Evolutionary conservation across 2,888 invertebrate species (phyloP), one percentile per base, ranked within the genome.

Genomic region (Brachyptera risi): DNA sequence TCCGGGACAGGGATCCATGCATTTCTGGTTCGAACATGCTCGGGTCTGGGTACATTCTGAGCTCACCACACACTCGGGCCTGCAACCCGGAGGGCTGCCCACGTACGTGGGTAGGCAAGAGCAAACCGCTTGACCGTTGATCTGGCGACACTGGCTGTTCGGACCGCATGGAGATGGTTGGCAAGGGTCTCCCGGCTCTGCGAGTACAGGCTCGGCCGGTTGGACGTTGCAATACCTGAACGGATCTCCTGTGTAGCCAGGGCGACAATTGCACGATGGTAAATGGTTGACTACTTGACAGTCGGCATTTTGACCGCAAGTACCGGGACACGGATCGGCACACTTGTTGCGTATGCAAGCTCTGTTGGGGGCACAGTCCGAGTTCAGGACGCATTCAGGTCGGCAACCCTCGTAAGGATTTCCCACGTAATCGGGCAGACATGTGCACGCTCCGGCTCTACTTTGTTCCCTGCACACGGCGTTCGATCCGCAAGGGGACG

Each of bases 131-230:
- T 87, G 85, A 26, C 80, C 81, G 68, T 88, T 88, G 23, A 83
- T 73, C 72, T 85, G 86, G 67, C 84, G 83, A 70, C 92, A 92
- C 69, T 86, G 80, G 65, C 91, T 90, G 71, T 92, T 90, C 3
- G 90, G 85, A 38, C 92, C 89, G 73, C 89, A 90, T 1, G 87
- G 88, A 57, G 83, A 83, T 42, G 88, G 88, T 69, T 80, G 80
- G 69, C 88, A 88, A 2, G 86, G 87, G 51, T 64, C 62, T 13
- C 49, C 38, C 19, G 61, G 59, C 57, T 61, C 71, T 66, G 23
- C 59, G 65, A 65, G 23, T 19, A 56, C 57, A 9, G 61, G 56
- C 59, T 63, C 51, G 27, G 26, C 42, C 9, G 47, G 61, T 11
- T 57, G 56, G 47, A 71, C 70, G 66, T 71, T 78, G 69, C 83